Conservation (phyloP, 2,797 vertebrate species). For the Parauchenoglanis ngamensis region DNA sequence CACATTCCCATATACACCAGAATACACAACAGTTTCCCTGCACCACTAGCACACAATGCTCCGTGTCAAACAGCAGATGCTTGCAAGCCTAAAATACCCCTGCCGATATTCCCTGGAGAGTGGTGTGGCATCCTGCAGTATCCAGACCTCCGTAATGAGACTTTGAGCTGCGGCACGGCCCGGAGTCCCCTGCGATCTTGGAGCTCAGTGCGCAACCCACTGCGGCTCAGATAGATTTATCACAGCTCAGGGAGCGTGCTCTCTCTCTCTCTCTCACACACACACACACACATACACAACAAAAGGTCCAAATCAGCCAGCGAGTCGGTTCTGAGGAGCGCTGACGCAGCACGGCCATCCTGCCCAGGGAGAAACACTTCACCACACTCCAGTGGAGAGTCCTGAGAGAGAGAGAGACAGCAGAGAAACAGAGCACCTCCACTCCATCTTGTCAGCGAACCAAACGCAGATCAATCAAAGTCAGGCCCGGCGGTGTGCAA, state of each 20-base stretch:
- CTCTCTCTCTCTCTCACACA: not conserved
- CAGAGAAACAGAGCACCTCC: conserved; percentile 46
- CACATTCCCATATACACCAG: not conserved
- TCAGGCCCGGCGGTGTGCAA: conserved; percentile 39
- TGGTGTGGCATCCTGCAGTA: conserved; percentile 65
- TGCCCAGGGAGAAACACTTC: conserved; percentile 62
- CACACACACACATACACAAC: conserved; percentile 6
- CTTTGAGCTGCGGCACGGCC: conserved; percentile 67
- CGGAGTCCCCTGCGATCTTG: conserved; percentile 69
- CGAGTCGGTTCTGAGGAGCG: conserved; percentile 58
- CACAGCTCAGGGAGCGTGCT: conserved; percentile 63
- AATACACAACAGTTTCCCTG: conserved; percentile 44
- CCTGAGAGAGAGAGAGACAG: conserved; percentile 44
- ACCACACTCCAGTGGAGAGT: conserved; percentile 1
- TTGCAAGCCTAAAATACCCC: conserved; percentile 78
- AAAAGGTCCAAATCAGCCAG: conserved; percentile 50
- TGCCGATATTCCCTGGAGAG: conserved; percentile 73
- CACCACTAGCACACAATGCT: conserved; percentile 40
- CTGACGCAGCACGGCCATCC: conserved; percentile 61
- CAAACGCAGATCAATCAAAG: conserved; percentile 50
- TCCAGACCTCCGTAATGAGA: conserved; percentile 78
- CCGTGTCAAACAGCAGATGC: conserved; percentile 68
- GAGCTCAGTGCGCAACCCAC: conserved; percentile 64
- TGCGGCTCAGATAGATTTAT: conserved; percentile 75
- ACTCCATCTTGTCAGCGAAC: conserved; percentile 41